phyloP scores from a whole-genome alignment of 2,113 vertebrate genomes.

The Ornithorhynchus anatinus region DNA sequence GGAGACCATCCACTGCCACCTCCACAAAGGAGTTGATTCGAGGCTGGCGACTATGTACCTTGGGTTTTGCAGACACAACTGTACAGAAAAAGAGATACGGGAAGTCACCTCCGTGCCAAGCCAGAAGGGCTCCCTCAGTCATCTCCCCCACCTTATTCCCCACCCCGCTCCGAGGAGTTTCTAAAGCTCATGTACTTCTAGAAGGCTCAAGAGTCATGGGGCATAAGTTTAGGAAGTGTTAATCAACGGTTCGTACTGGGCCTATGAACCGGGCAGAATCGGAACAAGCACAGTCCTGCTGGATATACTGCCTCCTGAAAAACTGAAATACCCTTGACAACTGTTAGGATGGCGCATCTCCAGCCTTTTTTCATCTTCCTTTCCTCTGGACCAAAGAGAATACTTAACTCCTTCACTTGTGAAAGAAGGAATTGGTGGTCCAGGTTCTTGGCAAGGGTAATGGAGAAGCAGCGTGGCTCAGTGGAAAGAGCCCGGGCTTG shows the following conservation, averaged over 20 bases:
- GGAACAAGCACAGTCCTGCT: neutral
- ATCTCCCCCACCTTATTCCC: neutral
- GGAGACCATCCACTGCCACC: constrained; percentile 86
- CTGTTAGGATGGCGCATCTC: neutral
- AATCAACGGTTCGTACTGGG: no score
- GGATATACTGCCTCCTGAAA: neutral
- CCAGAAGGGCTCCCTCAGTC: neutral
- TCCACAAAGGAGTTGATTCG: constrained; percentile 92
- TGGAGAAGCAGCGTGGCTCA: no score
- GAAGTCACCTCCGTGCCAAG: neutral
- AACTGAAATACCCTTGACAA: neutral
- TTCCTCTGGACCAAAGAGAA: no score
- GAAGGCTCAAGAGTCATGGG: neutral
- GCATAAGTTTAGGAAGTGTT: neutral
- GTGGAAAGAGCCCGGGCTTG: no score
- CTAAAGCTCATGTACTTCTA: neutral
- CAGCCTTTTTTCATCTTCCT: neutral
- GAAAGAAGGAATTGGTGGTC: no score
- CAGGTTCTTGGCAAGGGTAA: no score
- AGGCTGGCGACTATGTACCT: constrained; percentile 78
- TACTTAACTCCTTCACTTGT: no score
- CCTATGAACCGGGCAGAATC: no score
- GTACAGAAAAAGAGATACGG: neutral
- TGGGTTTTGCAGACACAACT: constrained; percentile 93
- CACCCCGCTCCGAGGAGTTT: no score